Percentiles rank a stretch among this genome's conserved stretches.
These are phyloP conservation scores for Ceryle rudis DNA, from an alignment of 2,797 vertebrate species.

Conservation along the genomic window DNA sequence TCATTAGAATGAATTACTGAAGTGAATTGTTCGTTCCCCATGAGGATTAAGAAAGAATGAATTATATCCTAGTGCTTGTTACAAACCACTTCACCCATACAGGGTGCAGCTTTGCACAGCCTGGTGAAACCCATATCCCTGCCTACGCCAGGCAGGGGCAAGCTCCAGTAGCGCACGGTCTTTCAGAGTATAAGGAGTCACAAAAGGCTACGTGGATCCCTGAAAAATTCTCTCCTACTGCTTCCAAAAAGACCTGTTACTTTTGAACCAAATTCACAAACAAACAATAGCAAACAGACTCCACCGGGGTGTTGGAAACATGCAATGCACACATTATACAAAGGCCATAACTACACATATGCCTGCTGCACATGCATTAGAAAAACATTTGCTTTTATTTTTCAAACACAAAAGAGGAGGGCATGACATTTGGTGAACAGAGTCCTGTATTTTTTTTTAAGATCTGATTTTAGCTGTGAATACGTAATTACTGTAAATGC, in stretches of 20 bases:
- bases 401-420: not conserved
- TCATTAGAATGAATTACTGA: not conserved
- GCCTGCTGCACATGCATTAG: not conserved
- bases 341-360: not conserved
- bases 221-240: not conserved
- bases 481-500: conserved; percentile 56
- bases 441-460: not conserved
- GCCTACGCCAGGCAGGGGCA: not conserved
- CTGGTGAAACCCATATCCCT: not conserved
- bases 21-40: not conserved
- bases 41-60: not conserved
- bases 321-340: not conserved
- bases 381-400: not conserved
- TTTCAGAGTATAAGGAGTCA: not conserved
- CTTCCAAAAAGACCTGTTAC: not conserved
- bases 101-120: not conserved
- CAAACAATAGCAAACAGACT: not conserved
- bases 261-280: not conserved
- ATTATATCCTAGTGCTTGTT: not conserved
- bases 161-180: not conserved
- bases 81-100: not conserved
- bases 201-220: not conserved
- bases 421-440: not conserved
- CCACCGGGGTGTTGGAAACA: not conserved
- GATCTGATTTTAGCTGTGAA: conserved; percentile 46